These are phyloP conservation scores for Simalia tracyae DNA, from an alignment of 2,797 vertebrate species.

Conservation along the genomic window DNA sequence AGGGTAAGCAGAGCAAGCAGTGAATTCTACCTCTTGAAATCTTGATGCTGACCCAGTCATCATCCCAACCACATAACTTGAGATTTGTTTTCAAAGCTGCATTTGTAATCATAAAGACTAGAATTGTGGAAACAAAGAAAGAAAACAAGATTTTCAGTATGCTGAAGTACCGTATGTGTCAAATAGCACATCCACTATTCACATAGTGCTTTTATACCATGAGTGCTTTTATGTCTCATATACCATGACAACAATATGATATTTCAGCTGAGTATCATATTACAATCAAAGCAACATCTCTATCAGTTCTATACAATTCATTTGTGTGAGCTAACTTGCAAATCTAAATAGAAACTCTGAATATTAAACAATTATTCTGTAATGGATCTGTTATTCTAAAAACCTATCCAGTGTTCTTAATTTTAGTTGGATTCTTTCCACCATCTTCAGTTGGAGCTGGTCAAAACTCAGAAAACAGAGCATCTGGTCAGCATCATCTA, in stretches of 20 bases:
- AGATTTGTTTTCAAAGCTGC: background rate
- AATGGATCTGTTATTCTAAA: background rate
- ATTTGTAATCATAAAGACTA: background rate
- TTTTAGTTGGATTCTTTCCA: slow-evolving; percentile 15
- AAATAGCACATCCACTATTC: background rate
- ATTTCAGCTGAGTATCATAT: background rate
- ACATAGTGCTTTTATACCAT: background rate
- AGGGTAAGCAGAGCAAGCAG: background rate
- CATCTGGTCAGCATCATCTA: slow-evolving; percentile 19
- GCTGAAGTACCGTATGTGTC: background rate
- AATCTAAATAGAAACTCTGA: background rate
- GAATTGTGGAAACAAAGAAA: background rate
- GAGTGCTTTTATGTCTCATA: background rate
- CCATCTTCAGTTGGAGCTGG: slow-evolving; percentile 41
- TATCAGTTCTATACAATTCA: slow-evolving; percentile 20
- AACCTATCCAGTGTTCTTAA: slow-evolving; percentile 16
- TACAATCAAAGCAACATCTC: slow-evolving; percentile 11
- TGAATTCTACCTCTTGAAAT: background rate
- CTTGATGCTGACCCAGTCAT: background rate
- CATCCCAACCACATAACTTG: background rate
- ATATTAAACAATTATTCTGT: background rate
- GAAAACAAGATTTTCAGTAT: background rate
- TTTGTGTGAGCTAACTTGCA: slow-evolving; percentile 16
- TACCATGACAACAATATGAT: background rate
- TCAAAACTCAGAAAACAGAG: slow-evolving; percentile 21